Percentiles rank a stretch among this genome's conserved stretches.
phyloP scores from a whole-genome alignment of 92 coral and sea anemone genomes.

The Epizoanthus ramosus region DNA sequence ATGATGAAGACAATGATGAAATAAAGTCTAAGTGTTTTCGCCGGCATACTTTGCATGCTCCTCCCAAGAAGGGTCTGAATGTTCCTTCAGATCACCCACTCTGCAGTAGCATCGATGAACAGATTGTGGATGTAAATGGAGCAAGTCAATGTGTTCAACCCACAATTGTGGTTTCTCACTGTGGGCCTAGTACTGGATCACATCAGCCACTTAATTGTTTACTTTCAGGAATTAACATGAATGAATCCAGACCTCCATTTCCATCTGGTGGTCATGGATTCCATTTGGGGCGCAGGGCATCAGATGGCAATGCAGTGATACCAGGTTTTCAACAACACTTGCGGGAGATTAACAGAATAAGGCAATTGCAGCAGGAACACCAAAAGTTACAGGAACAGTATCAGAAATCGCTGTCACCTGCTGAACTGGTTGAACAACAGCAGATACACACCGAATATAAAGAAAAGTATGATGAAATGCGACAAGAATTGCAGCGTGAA shows the following conservation, averaged over 20 bases:
- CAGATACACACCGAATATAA: conserved; percentile 90
- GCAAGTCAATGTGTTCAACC: conserved; percentile 49
- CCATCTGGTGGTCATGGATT: conserved; percentile 49
- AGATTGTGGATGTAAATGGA: conserved; percentile 42
- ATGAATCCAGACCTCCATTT: conserved; percentile 68
- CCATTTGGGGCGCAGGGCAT: conserved; percentile 78
- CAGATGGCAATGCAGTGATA: conserved; percentile 93
- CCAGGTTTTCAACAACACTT: conserved; percentile 91
- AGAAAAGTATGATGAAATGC: conserved; percentile 96
- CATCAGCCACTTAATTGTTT: conserved; percentile 37
- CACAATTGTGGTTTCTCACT: conserved; percentile 78
- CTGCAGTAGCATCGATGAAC: conserved; percentile 54
- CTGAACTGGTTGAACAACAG: conserved; percentile 89
- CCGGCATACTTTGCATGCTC: conserved; percentile 88
- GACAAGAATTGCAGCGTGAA: conserved; percentile 89
- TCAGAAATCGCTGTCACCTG: conserved; percentile 93
- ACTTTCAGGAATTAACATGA: conserved; percentile 52
- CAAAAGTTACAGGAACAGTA: conserved; percentile 93
- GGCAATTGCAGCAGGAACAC: conserved; percentile 91
- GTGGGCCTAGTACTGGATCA: conserved; percentile 54
- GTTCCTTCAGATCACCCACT: conserved; percentile 80
- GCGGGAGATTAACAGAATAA: conserved; percentile 78
- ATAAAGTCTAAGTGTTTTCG: conserved; percentile 16
- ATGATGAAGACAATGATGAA: conserved; percentile 35
- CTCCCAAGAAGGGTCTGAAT: conserved; percentile 72